A percentile compares a stretch with the other conserved stretches of the same genome.
These are phyloP conservation scores for Polypterus senegalus DNA, from an alignment of 2,113 vertebrate species.

Conservation along the genomic window DNA sequence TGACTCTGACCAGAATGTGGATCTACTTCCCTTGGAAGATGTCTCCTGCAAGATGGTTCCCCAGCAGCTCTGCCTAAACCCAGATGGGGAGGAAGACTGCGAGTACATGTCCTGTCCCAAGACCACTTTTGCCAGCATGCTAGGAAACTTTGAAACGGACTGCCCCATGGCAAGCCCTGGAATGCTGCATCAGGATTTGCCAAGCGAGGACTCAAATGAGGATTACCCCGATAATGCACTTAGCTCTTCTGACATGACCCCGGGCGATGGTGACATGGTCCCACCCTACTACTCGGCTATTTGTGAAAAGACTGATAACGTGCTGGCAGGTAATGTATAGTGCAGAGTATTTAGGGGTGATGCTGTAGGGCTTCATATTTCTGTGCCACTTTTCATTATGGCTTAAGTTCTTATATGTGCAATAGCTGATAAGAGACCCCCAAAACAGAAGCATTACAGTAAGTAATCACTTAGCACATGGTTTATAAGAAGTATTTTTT, in stretches of 20 bases:
- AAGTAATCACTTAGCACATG: slow-evolving; percentile 25
- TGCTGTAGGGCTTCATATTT: slow-evolving; percentile 4
- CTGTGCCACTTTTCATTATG: slow-evolving; percentile 14
- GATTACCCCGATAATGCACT: slow-evolving; percentile 16
- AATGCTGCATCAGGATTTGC: background rate
- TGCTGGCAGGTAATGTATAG: slow-evolving; percentile 67
- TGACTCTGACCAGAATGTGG: slow-evolving; percentile 21
- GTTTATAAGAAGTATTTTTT: slow-evolving; percentile 22
- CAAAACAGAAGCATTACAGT: slow-evolving; percentile 17
- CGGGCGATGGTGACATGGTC: slow-evolving; percentile 30
- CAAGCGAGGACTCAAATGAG: slow-evolving; percentile 10
- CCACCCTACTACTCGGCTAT: slow-evolving; percentile 46
- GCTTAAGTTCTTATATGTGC: slow-evolving; percentile 56
- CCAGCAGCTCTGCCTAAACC: background rate
- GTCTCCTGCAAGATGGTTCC: slow-evolving; percentile 23
- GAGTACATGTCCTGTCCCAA: slow-evolving; percentile 41
- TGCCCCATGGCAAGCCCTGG: background rate
- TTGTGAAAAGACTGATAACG: slow-evolving; percentile 52
- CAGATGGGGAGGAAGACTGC: slow-evolving; percentile 21
- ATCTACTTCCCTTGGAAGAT: slow-evolving; percentile 41
- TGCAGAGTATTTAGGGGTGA: slow-evolving; percentile 22
- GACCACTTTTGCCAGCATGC: slow-evolving; percentile 13
- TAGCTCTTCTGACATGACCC: slow-evolving; percentile 24
- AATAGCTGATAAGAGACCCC: slow-evolving; percentile 35
- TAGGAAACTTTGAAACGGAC: slow-evolving; percentile 1